A percentile compares a stretch with the other conserved stretches of the same genome.
phyloP scores from a whole-genome alignment of 2,797 vertebrate genomes.

The Cossypha caffra region DNA sequence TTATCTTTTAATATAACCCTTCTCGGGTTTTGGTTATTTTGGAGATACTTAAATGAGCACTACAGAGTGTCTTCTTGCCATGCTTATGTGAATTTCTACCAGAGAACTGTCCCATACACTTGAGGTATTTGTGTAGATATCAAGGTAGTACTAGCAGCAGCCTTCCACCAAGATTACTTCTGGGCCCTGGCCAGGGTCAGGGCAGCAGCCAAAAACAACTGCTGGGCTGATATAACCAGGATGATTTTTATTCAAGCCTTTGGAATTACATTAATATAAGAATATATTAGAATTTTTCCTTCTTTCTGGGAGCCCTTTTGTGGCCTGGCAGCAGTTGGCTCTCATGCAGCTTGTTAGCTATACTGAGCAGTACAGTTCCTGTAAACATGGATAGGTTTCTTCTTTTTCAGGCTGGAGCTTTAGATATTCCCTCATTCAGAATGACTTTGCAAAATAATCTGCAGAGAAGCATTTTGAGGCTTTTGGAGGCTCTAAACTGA shows the following conservation, averaged over 20 bases:
- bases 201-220: conserved; percentile 6
- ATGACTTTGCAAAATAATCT: background rate
- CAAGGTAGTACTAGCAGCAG: background rate
- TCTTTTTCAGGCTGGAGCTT: background rate
- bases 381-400: background rate
- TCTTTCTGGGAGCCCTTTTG: background rate
- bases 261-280: background rate
- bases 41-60: background rate
- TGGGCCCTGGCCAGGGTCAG: background rate
- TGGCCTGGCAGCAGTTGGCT: background rate
- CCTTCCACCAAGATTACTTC: background rate
- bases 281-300: background rate
- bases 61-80: background rate
- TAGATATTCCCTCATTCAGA: background rate
- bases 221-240: background rate
- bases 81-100: background rate
- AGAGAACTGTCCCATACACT: background rate
- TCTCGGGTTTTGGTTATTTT: background rate
- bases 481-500: background rate
- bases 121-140: background rate
- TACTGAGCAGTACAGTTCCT: background rate
- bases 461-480: background rate
- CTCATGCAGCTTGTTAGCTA: background rate
- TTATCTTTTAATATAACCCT: background rate
- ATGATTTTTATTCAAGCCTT: background rate